These are phyloP conservation scores for Bruchidius siliquastri DNA, from an alignment of 2,888 invertebrate genomes.

Conservation along the genomic window DNA sequence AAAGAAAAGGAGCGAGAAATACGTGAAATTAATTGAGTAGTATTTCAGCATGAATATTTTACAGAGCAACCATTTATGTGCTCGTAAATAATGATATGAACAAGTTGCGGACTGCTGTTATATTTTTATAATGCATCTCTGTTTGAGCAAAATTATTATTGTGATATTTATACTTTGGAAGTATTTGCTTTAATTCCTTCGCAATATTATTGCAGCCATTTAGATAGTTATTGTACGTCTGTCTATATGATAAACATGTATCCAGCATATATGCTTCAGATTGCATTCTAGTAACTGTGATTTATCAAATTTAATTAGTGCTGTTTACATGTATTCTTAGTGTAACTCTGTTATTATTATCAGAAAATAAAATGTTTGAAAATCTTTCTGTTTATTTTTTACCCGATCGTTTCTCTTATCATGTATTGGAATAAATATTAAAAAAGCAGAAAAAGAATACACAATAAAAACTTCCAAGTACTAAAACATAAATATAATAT, in stretches of 20 bases:
- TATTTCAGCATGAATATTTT: too few relatives aligned
- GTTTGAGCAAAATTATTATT: neutral
- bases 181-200: neutral
- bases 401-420: too few relatives aligned
- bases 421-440: too few relatives aligned
- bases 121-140: neutral
- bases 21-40: constrained; percentile 6
- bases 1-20: constrained; percentile 6
- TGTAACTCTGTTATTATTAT: neutral
- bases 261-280: neutral
- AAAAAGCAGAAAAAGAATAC: too few relatives aligned
- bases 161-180: neutral
- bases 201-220: too few relatives aligned
- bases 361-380: neutral
- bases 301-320: neutral
- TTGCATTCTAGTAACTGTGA: neutral
- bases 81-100: neutral
- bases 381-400: too few relatives aligned
- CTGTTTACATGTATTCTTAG: neutral
- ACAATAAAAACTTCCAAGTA: too few relatives aligned
- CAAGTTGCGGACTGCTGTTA: neutral
- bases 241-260: neutral
- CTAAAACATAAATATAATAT: too few relatives aligned
- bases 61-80: neutral
- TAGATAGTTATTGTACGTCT: neutral